A percentile compares a stretch with the other conserved stretches of the same genome.
phyloP scores from a whole-genome alignment of 2,113 vertebrate species.

The Cebidichthys violaceus region DNA sequence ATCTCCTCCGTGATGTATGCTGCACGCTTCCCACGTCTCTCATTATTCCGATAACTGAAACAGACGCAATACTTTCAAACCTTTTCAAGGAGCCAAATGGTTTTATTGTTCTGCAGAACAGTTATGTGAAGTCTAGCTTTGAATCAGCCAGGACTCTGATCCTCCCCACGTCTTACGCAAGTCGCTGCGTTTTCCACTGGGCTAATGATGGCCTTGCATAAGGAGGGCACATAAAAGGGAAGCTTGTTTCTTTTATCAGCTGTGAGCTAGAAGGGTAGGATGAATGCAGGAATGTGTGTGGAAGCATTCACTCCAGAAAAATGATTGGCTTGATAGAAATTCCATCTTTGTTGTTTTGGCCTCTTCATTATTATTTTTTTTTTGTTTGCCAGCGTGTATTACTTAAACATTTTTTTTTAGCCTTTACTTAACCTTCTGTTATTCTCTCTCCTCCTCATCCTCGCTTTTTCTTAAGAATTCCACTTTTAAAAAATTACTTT shows the following conservation, averaged over 20 bases:
- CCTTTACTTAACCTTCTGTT: neutral
- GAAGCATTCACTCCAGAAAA: constrained; percentile 40
- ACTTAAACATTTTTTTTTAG: neutral
- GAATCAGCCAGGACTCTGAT: constrained; percentile 46
- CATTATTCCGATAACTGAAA: constrained; percentile 16
- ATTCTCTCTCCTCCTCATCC: neutral
- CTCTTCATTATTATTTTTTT: neutral
- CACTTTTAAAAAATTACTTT: neutral
- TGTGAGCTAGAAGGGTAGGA: constrained; percentile 53
- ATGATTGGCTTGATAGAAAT: neutral
- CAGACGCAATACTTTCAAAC: constrained; percentile 10
- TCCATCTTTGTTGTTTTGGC: neutral
- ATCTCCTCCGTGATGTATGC: neutral
- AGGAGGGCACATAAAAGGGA: constrained; percentile 72
- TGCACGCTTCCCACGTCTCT: neutral
- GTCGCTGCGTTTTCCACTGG: constrained; percentile 54
- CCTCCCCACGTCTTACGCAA: constrained; percentile 56
- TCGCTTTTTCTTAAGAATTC: neutral
- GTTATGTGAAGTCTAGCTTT: constrained; percentile 48
- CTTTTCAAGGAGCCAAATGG: constrained; percentile 36
- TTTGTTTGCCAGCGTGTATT: neutral
- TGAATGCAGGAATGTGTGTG: constrained; percentile 66
- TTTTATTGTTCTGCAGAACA: constrained; percentile 42
- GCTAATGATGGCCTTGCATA: constrained; percentile 74
- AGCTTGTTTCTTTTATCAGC: constrained; percentile 73